Base-by-base conservation (phyloP, 1,140 invertebrate genomes). In the Caenorhabditis inopinata region DNA sequence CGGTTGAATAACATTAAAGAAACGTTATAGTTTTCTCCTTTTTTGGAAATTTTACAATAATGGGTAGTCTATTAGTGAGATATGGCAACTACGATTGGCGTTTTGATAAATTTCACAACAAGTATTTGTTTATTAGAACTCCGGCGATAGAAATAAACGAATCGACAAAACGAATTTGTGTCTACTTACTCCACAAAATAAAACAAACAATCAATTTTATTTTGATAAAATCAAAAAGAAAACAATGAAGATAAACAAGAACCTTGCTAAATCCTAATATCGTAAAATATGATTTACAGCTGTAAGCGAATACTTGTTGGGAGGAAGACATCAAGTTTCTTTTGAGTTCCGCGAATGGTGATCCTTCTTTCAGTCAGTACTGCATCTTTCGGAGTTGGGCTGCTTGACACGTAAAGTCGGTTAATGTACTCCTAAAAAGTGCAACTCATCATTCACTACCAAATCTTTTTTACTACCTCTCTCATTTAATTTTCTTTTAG, bases 271-370 rank as follows among this genome's bases (percentile, higher is more conserved):
- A 68, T 32, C 32, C 58, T 68, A 68, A 21, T 18, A 3, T 42
- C 16, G 23, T 38, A 68, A 9, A 23, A 18, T 38, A 42, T 7
- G 38, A 42, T 14, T 68, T 68, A 38, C 5, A 68, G 16, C 6
- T 68, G 29, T 1, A 68, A 21, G 27, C 58, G 58, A 42, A 68
- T 68, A 1, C 16, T 9, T 14, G 29, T 68, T 35, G 58, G 58
- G 12, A 68, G 11, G 58, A 68, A 68, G 9, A 68, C n/a, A 21
- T 68, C 58, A 1, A 68, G 32, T 21, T 68, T 68, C 58, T 68
- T 68, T 38, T 68, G 58, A 38, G 58, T 58, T 6, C 29, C 42
- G 25, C 27, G 49, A n/a, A 77, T 77, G 14, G 51, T 83, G 42
- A 51, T 77, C 73, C 46, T 42, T 46, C 45, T 32, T 18, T 49